Conservation (phyloP, 2,797 vertebrate genomes). For the Microctenopoma steveboyesi region DNA sequence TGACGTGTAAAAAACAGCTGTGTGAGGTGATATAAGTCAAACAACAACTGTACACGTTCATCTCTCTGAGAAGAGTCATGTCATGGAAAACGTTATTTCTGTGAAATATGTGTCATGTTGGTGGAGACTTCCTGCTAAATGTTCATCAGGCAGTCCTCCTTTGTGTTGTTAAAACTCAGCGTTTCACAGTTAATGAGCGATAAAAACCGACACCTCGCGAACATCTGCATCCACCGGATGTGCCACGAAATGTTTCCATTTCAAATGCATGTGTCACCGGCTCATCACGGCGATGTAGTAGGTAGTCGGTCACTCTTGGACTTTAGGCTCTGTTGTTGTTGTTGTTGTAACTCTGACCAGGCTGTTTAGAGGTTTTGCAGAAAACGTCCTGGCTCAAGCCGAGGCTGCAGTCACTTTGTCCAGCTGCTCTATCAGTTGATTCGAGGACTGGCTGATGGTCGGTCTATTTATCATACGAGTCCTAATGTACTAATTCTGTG, state of each 20-base stretch:
- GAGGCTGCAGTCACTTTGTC: conserved; percentile 71
- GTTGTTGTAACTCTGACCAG: conserved; percentile 8
- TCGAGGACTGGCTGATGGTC: conserved; percentile 63
- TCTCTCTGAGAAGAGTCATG: too few species aligned
- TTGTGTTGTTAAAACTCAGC: background rate
- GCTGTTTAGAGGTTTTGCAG: conserved; percentile 27
- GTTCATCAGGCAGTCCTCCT: background rate
- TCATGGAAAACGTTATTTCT: too few species aligned
- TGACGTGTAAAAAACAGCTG: background rate
- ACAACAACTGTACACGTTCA: too few species aligned
- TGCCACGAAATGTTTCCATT: background rate
- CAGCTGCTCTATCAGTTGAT: conserved; percentile 71
- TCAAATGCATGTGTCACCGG: background rate
- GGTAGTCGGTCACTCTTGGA: conserved; percentile 5
- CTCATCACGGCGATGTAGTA: background rate
- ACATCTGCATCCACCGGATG: background rate
- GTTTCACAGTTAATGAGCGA: background rate
- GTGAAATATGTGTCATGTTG: too few species aligned
- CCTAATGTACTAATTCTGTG: conserved; percentile 87
- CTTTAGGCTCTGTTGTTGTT: conserved; percentile 10
- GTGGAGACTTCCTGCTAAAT: too few species aligned
- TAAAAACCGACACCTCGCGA: background rate
- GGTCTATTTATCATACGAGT: conserved; percentile 88
- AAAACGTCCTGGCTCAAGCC: conserved; percentile 57
- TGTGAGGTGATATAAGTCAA: too few species aligned